These are phyloP conservation scores for Sesia bembeciformis DNA, from an alignment of 2,888 invertebrate genomes.

Conservation along the genomic window DNA sequence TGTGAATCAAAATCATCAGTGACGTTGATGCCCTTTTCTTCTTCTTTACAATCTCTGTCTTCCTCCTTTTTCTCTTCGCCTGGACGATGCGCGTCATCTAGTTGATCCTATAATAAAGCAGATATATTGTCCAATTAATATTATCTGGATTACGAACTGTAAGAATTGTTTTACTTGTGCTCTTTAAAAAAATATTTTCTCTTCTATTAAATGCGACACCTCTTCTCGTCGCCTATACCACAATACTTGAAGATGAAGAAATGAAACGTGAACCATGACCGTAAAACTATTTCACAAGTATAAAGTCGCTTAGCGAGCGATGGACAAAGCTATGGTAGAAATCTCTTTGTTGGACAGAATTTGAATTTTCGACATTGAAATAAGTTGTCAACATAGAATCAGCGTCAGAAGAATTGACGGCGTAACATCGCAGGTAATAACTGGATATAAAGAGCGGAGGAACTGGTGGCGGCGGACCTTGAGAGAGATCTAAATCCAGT, in stretches of 20 bases:
- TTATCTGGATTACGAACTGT: background rate
- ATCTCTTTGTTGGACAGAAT: no score
- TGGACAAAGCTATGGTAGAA: no score
- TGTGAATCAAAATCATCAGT: conserved; percentile 95
- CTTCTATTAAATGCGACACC: no score
- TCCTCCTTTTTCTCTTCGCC: conserved; percentile 85
- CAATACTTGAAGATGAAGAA: background rate
- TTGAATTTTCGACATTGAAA: no score
- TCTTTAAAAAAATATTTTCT: background rate
- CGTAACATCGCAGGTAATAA: no score
- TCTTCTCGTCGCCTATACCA: background rate
- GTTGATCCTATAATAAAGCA: conserved; percentile 84
- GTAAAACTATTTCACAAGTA: no score
- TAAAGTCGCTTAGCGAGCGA: no score
- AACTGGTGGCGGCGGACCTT: no score
- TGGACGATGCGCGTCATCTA: conserved; percentile 89
- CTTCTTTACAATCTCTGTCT: conserved; percentile 87
- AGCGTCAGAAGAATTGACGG: no score
- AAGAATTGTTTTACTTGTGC: background rate
- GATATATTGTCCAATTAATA: background rate
- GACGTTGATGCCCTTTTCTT: conserved; percentile 96
- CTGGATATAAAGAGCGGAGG: no score
- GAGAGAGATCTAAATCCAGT: no score
- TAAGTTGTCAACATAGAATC: no score
- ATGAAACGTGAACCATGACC: background rate